These are phyloP conservation scores for Terrapene triunguis DNA, from an alignment of 2,113 vertebrate species.

Conservation along the genomic window DNA sequence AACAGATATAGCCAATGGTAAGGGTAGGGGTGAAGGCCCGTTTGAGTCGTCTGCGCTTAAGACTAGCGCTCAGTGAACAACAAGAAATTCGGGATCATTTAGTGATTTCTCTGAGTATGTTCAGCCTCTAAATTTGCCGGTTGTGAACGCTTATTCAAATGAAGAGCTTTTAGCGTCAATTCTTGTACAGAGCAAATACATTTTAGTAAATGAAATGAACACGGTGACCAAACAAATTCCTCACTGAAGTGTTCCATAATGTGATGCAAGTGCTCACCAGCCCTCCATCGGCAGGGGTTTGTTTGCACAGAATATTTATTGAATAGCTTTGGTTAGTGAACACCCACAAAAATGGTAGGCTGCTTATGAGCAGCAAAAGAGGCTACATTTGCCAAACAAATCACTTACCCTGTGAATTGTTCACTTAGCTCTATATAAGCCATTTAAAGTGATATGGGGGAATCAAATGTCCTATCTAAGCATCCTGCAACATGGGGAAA, in stretches of 20 bases:
- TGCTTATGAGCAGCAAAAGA: not conserved
- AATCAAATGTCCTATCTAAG: not conserved
- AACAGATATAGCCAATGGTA: constrained; percentile 80
- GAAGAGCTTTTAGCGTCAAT: not conserved
- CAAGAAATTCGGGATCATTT: not conserved
- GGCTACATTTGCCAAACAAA: not conserved
- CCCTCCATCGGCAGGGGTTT: too few relatives aligned
- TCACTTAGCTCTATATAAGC: not conserved
- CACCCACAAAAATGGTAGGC: not conserved
- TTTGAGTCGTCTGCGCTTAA: too few relatives aligned
- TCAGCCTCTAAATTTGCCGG: not conserved
- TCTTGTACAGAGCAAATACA: not conserved
- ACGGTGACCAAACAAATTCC: not conserved
- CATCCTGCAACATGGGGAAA: not conserved
- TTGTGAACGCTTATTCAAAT: not conserved
- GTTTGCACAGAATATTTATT: too few relatives aligned
- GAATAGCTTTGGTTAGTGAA: too few relatives aligned
- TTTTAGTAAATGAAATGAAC: not conserved
- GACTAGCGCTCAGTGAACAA: not conserved
- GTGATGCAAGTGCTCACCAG: not conserved
- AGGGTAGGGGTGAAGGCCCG: not conserved
- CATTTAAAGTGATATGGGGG: not conserved
- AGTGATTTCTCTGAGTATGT: not conserved
- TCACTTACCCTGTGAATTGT: not conserved
- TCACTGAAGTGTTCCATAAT: not conserved